Percentiles rank a stretch among this genome's conserved stretches.
phyloP scores from a whole-genome alignment of 2,888 invertebrate genomes.

The Diadegma fenestrale region DNA sequence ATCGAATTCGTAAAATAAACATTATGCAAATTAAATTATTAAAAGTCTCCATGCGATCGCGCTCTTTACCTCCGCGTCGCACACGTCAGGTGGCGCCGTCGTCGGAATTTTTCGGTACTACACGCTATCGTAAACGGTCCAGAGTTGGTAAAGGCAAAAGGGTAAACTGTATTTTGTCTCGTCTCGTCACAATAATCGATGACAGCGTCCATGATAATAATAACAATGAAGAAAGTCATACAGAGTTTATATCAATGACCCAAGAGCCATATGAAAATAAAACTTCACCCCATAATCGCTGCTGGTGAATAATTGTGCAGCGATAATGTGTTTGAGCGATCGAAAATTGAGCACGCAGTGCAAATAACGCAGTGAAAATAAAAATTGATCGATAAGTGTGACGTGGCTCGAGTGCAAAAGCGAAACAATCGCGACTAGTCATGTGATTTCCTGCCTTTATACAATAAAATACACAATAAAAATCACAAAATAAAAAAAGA shows the following conservation, averaged over 20 bases:
- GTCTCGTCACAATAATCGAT: slow-evolving; percentile 1
- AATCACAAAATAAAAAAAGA: neutral
- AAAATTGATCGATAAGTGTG: slow-evolving; percentile 21
- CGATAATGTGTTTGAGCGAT: slow-evolving; percentile 22
- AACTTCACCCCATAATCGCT: neutral
- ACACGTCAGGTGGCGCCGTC: neutral
- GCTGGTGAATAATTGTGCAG: neutral
- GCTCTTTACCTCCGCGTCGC: too few species aligned
- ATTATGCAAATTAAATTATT: too few species aligned
- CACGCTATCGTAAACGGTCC: neutral
- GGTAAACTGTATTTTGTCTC: neutral
- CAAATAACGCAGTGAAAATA: neutral
- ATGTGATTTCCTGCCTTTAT: neutral
- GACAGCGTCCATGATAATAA: slow-evolving; percentile 1
- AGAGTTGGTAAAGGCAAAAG: neutral
- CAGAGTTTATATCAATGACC: neutral
- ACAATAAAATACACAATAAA: neutral
- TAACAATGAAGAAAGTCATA: neutral
- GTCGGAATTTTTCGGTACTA: neutral
- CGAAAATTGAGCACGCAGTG: neutral
- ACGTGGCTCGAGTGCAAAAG: slow-evolving; percentile 28
- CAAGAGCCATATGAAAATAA: neutral
- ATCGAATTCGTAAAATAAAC: too few species aligned
- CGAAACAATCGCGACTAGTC: neutral
- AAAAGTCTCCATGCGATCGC: too few species aligned